A percentile compares a stretch with the other conserved stretches of the same genome.
Conservation (phyloP, 2,797 vertebrate genomes). For the Phaenicophaeus curvirostris region DNA sequence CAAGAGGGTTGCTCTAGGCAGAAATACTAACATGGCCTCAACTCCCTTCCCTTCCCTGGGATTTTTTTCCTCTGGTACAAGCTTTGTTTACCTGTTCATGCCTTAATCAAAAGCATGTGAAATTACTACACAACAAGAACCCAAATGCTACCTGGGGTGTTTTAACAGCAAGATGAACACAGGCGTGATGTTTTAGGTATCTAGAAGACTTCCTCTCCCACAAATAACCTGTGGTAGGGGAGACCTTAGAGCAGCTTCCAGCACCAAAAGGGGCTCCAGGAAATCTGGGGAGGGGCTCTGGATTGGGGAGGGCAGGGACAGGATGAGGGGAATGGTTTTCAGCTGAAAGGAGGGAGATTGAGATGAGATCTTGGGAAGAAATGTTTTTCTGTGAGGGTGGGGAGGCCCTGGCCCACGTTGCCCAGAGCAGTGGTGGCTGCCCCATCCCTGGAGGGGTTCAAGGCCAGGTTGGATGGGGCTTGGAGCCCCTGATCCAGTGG, state of each 20-base stretch:
- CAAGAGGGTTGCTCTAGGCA: background rate
- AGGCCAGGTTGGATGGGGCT: too few species aligned
- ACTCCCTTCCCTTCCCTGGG: background rate
- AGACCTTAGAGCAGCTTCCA: too few species aligned
- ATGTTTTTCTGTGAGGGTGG: too few species aligned
- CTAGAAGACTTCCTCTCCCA: background rate
- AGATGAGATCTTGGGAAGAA: too few species aligned
- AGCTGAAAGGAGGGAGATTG: too few species aligned
- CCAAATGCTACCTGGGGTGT: background rate
- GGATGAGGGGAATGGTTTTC: too few species aligned
- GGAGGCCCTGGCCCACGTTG: too few species aligned
- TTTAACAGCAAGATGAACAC: background rate
- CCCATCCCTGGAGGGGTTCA: too few species aligned
- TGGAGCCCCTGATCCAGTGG: too few species aligned
- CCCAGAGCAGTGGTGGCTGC: too few species aligned
- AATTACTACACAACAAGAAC: background rate
- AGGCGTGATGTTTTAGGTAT: background rate
- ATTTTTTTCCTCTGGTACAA: background rate
- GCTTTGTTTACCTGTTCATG: background rate
- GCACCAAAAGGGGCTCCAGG: too few species aligned
- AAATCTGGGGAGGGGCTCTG: too few species aligned
- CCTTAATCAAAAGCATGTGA: background rate
- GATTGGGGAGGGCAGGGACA: background rate
- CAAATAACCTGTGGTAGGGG: background rate
- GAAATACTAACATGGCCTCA: background rate